Evolutionary conservation across 2,888 invertebrate species (phyloP).

Genomic region (Embidobia sp.): DNA sequence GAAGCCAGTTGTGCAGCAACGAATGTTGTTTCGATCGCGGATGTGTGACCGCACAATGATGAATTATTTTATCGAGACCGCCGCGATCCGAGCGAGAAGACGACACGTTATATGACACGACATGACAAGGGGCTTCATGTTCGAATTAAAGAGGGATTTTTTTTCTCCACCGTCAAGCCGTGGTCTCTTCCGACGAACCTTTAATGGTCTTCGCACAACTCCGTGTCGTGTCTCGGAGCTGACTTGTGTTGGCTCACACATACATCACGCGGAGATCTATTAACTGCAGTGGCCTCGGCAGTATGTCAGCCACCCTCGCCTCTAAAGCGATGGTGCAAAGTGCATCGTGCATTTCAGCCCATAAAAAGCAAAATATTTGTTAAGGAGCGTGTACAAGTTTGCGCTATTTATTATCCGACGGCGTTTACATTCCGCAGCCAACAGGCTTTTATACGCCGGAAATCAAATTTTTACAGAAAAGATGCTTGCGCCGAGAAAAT

Average conservation of each 20-base stretch:
- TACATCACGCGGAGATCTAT: slow-evolving; percentile 25
- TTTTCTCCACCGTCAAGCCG: slow-evolving; percentile 10
- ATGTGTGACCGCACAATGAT: too few species aligned
- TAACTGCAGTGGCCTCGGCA: slow-evolving; percentile 23
- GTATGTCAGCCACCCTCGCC: slow-evolving; percentile 30
- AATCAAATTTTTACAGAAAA: too few species aligned
- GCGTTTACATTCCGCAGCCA: neutral
- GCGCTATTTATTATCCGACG: slow-evolving; percentile 21
- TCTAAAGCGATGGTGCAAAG: slow-evolving; percentile 25
- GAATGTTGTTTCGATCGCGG: too few species aligned
- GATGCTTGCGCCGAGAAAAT: too few species aligned
- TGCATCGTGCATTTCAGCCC: slow-evolving; percentile 33
- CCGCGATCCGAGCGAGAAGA: slow-evolving; percentile 2
- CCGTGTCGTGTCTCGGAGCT: slow-evolving; percentile 6
- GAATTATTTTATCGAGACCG: neutral
- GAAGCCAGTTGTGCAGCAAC: too few species aligned
- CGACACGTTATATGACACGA: slow-evolving; percentile 9
- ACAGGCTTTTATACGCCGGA: slow-evolving; percentile 4
- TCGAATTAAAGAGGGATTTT: too few species aligned
- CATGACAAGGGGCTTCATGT: slow-evolving; percentile 28
- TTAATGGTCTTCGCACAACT: slow-evolving; percentile 35
- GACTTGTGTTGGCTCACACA: slow-evolving; percentile 6
- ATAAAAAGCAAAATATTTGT: slow-evolving; percentile 49
- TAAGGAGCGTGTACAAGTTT: slow-evolving; percentile 24
- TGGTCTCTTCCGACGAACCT: slow-evolving; percentile 24